These are phyloP conservation scores for Drosophila malerkotliana DNA, from an alignment of 1,140 invertebrate genomes.

Conservation along the genomic window DNA sequence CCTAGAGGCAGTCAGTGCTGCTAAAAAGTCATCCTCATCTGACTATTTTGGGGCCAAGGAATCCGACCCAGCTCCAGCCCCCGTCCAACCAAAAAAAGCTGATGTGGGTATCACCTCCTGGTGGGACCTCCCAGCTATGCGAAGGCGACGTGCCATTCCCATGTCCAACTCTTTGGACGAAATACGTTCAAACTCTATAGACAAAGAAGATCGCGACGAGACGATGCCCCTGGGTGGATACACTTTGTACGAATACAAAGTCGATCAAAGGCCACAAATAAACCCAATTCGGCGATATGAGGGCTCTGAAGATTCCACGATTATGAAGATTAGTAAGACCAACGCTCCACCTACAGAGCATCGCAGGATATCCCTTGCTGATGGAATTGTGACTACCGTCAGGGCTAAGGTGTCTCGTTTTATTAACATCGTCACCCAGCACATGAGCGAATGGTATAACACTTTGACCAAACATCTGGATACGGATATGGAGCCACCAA, in stretches of 20 bases:
- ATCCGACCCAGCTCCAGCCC: background rate
- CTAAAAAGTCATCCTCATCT: background rate
- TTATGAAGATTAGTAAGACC: slow-evolving; percentile 54
- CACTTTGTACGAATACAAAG: slow-evolving; percentile 57
- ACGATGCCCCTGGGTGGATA: slow-evolving; percentile 54
- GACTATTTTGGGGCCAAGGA: slow-evolving; percentile 42
- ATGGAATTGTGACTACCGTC: slow-evolving; percentile 61
- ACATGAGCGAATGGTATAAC: slow-evolving; percentile 78
- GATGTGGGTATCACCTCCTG: slow-evolving; percentile 57
- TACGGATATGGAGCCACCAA: background rate
- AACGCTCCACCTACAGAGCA: background rate
- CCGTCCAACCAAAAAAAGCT: slow-evolving; percentile 21
- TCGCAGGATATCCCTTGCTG: slow-evolving; percentile 31
- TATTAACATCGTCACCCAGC: slow-evolving; percentile 66
- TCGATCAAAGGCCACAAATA: slow-evolving; percentile 20
- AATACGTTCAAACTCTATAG: slow-evolving; percentile 60
- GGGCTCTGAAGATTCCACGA: slow-evolving; percentile 39
- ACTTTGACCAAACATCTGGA: slow-evolving; percentile 70
- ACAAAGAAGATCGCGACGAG: slow-evolving; percentile 60
- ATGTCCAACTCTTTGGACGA: slow-evolving; percentile 22
- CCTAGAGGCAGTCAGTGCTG: background rate
- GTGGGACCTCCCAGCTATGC: slow-evolving; percentile 68
- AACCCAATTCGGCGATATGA: background rate
- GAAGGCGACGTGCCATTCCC: slow-evolving; percentile 57
- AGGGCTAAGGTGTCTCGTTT: slow-evolving; percentile 69